These are phyloP conservation scores for Triops cancriformis DNA, from an alignment of 1,140 invertebrate genomes.

Conservation along the genomic window DNA sequence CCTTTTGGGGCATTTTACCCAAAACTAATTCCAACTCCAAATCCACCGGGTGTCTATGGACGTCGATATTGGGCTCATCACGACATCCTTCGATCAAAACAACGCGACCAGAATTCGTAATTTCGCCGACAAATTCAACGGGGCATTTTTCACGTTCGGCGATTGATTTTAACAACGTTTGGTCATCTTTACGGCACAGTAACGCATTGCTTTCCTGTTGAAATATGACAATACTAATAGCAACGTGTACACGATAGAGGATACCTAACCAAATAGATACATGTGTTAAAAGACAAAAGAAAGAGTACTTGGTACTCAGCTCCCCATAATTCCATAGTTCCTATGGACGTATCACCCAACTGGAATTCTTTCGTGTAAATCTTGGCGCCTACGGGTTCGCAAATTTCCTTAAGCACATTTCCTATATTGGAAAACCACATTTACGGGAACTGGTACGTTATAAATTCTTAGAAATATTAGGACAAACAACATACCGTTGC, in stretches of 20 bases:
- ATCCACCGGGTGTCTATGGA: constrained; percentile 60
- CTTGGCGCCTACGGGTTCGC: constrained; percentile 84
- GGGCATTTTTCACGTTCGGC: constrained; percentile 81
- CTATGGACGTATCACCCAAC: constrained; percentile 89
- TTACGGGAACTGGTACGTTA: background rate
- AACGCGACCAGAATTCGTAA: constrained; percentile 72
- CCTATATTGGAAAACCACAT: constrained; percentile 44
- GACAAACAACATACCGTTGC: constrained; percentile 60
- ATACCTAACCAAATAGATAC: background rate
- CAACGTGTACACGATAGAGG: background rate
- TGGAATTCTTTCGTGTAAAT: constrained; percentile 82
- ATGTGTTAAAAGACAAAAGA: background rate
- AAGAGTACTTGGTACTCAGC: constrained; percentile 58
- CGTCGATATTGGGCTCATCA: constrained; percentile 38
- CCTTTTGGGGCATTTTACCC: constrained; percentile 75
- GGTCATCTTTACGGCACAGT: constrained; percentile 57
- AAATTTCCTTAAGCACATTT: constrained; percentile 93
- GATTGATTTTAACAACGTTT: constrained; percentile 59
- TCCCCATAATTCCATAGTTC: constrained; percentile 88
- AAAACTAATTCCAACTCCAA: constrained; percentile 81
- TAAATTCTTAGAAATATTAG: constrained; percentile 7
- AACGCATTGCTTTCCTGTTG: constrained; percentile 87
- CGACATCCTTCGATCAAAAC: constrained; percentile 47
- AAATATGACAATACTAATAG: constrained; percentile 37
- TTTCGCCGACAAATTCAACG: constrained; percentile 83